Conservation (phyloP, 2,888 invertebrate genomes). For the Drosophila algonquin region DNA sequence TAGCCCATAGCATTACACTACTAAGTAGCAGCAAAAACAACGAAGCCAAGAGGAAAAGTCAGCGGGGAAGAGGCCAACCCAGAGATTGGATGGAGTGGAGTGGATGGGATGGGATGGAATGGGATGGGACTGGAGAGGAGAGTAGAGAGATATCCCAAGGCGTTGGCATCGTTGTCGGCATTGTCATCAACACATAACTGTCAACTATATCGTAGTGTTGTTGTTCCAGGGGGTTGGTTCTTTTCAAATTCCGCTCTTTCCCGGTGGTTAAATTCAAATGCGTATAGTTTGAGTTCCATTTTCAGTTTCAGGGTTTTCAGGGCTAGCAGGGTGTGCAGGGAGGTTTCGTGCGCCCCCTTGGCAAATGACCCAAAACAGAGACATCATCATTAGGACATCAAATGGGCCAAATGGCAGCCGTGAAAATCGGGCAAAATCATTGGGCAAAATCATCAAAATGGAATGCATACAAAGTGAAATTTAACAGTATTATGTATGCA, state of each 20-base stretch:
- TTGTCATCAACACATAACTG: conserved; percentile 46
- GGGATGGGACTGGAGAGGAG: not conserved
- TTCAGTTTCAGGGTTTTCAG: not conserved
- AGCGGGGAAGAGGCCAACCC: conserved; percentile 8
- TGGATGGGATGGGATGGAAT: not conserved
- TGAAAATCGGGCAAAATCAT: conserved; percentile 58
- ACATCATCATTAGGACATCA: conserved; percentile 67
- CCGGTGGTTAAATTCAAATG: conserved; percentile 34
- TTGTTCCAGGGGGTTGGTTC: conserved; percentile 7
- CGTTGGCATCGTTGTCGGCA: conserved; percentile 26
- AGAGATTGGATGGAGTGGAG: not conserved
- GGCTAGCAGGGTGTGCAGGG: not conserved
- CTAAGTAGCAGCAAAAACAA: conserved; percentile 35
- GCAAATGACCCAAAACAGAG: conserved; percentile 67
- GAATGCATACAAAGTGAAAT: conserved; percentile 64
- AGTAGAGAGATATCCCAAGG: conserved; percentile 13
- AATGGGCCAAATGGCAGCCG: conserved; percentile 53
- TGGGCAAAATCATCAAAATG: conserved; percentile 46
- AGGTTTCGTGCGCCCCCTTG: conserved; percentile 26
- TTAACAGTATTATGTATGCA: conserved; percentile 17
- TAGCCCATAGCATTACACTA: conserved; percentile 28
- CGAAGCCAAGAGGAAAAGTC: conserved; percentile 27
- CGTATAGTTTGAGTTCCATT: conserved; percentile 4
- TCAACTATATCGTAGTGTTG: conserved; percentile 16
- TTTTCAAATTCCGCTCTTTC: not conserved